phyloP scores from a whole-genome alignment of 2,888 invertebrate species.

The Lasioglossum oenotherae region DNA sequence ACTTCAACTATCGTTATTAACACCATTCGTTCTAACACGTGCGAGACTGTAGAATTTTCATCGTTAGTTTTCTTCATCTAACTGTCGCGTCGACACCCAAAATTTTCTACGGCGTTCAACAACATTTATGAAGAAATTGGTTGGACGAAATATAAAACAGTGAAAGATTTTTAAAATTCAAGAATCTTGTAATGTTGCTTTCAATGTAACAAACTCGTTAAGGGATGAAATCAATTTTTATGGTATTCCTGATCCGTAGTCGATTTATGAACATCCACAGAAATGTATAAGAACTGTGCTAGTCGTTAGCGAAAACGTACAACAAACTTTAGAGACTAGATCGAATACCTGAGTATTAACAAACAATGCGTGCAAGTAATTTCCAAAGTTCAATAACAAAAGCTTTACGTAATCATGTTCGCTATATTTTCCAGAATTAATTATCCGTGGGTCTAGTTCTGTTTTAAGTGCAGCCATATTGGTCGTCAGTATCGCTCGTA shows the following conservation, averaged over 20 bases:
- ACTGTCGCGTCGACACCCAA: background rate
- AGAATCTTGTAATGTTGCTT: too few relatives aligned
- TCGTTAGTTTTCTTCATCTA: background rate
- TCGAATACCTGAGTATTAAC: background rate
- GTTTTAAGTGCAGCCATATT: background rate
- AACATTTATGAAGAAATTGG: background rate
- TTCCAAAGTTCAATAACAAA: background rate
- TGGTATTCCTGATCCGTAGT: too few relatives aligned
- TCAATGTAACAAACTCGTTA: too few relatives aligned
- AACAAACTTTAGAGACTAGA: background rate
- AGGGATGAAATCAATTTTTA: too few relatives aligned
- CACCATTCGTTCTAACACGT: background rate
- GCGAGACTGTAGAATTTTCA: background rate
- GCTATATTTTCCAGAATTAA: background rate
- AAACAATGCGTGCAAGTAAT: background rate
- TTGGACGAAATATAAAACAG: too few relatives aligned
- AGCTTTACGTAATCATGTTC: background rate
- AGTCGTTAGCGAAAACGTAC: background rate
- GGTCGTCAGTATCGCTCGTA: background rate
- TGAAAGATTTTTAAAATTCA: too few relatives aligned
- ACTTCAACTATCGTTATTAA: conserved; percentile 17
- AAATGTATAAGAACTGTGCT: background rate
- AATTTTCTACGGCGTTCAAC: background rate
- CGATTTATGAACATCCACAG: background rate
- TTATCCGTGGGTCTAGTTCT: background rate